Evolutionary conservation across 2,797 vertebrate species (phyloP).

Genomic region (Acanthopagrus latus): DNA sequence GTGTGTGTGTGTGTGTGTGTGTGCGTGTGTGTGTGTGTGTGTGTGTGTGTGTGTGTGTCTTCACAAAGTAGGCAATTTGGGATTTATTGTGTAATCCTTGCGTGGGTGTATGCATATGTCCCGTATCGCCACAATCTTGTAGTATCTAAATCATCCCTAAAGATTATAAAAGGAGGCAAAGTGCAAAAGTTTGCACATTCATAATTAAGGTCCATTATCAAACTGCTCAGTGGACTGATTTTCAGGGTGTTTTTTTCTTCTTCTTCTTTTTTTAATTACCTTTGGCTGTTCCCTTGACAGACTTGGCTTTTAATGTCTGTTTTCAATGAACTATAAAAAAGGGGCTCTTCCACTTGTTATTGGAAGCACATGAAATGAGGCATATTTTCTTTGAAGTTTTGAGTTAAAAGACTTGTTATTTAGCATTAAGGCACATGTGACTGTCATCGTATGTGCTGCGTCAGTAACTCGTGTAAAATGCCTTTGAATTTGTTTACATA

Average conservation of each 20-base stretch:
- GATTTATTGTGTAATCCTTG: slow-evolving; percentile 17
- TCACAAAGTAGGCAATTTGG: slow-evolving; percentile 22
- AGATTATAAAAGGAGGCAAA: slow-evolving; percentile 57
- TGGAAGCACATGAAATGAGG: slow-evolving; percentile 44
- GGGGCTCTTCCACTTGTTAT: slow-evolving; percentile 38
- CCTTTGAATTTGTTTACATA: too few relatives aligned
- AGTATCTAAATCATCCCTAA: slow-evolving; percentile 41
- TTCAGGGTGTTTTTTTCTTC: slow-evolving; percentile 26
- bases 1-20: slow-evolving; percentile 25
- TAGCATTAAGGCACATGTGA: background rate
- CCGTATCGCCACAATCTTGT: slow-evolving; percentile 37
- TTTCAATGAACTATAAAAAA: slow-evolving; percentile 63
- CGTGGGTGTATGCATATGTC: slow-evolving; percentile 13
- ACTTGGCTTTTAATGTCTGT: slow-evolving; percentile 56
- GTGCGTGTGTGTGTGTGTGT: slow-evolving; percentile 39
- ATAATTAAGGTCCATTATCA: slow-evolving; percentile 65
- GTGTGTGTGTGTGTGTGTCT: slow-evolving; percentile 26
- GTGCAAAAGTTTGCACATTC: slow-evolving; percentile 65
- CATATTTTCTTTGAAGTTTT: slow-evolving; percentile 23
- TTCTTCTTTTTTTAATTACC: slow-evolving; percentile 44
- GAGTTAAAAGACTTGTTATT: slow-evolving; percentile 17
- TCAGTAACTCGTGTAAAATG: background rate
- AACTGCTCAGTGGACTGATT: slow-evolving; percentile 58
- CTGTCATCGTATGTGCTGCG: background rate
- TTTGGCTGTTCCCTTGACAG: slow-evolving; percentile 49